Conservation (phyloP, 2,888 invertebrate genomes). For the Agonopterix alstromeriana region DNA sequence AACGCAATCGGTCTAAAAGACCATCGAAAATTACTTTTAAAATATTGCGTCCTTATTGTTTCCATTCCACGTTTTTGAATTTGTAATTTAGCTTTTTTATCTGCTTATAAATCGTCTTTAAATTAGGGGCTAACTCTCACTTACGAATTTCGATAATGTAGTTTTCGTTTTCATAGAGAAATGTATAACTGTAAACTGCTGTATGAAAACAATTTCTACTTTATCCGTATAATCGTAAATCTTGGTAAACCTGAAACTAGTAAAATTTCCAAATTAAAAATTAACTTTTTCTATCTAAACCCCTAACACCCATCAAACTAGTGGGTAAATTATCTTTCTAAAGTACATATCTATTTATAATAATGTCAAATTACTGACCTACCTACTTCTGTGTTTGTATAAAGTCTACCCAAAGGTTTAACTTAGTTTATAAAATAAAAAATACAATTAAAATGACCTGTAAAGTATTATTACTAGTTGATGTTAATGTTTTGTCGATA, state of each 20-base stretch:
- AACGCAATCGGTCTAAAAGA: slow-evolving; percentile 52
- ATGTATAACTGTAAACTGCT: too few species aligned
- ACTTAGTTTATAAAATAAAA: slow-evolving; percentile 21
- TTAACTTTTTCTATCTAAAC: too few species aligned
- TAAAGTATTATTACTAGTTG: slow-evolving; percentile 58
- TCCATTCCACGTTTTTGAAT: slow-evolving; percentile 11
- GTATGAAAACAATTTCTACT: too few species aligned
- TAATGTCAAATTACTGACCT: slow-evolving; percentile 46
- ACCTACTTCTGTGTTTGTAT: slow-evolving; percentile 28
- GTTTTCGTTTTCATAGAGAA: too few species aligned
- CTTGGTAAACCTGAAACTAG: too few species aligned
- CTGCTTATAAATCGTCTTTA: too few species aligned
- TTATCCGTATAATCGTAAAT: too few species aligned
- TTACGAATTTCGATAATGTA: too few species aligned
- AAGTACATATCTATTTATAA: slow-evolving; percentile 61
- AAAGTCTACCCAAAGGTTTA: slow-evolving; percentile 18
- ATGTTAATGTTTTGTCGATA: slow-evolving; percentile 32
- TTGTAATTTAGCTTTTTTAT: too few species aligned
- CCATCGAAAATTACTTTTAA: slow-evolving; percentile 27
- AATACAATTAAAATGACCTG: slow-evolving; percentile 33
- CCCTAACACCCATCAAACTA: too few species aligned
- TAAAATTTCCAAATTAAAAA: too few species aligned
- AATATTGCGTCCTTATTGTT: slow-evolving; percentile 23
- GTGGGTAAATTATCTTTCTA: slow-evolving; percentile 37
- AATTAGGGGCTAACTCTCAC: too few species aligned